phyloP scores from a whole-genome alignment of 2,113 vertebrate species.

The Thryonomys swinderianus region DNA sequence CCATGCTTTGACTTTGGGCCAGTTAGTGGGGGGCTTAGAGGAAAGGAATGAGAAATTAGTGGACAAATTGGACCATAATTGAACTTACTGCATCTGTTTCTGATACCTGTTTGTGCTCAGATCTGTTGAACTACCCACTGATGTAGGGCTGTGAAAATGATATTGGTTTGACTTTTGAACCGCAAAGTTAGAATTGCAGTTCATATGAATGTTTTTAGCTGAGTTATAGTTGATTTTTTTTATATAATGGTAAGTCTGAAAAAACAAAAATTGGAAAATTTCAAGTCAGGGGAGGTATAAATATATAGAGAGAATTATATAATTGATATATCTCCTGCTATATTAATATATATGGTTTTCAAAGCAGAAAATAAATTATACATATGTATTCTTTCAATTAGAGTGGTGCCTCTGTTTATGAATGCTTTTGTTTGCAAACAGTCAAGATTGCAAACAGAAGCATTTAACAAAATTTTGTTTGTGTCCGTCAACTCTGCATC shows the following conservation, averaged over 20 bases:
- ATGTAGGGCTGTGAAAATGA: background rate
- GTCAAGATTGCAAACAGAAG: background rate
- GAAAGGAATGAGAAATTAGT: background rate
- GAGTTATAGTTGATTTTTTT: slow-evolving; percentile 46
- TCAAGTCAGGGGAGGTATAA: background rate
- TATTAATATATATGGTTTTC: background rate
- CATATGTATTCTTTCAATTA: background rate
- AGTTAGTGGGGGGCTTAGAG: background rate
- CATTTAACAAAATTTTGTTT: background rate
- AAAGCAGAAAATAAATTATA: background rate
- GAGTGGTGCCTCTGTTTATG: background rate
- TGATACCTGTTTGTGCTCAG: background rate
- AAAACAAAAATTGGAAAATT: slow-evolving; percentile 41
- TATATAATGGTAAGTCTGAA: background rate
- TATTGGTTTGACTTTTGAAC: background rate
- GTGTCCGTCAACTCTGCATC: background rate
- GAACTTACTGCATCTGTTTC: background rate
- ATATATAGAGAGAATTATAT: background rate
- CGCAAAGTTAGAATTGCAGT: slow-evolving; percentile 33
- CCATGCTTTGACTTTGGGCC: background rate
- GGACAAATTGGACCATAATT: background rate
- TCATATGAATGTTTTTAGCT: slow-evolving; percentile 31
- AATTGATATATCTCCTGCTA: background rate
- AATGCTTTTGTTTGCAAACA: background rate
- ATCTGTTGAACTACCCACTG: background rate